A percentile compares a stretch with the other conserved stretches of the same genome.
Evolutionary conservation across 2,888 invertebrate genomes (phyloP).

Genomic region (Exephanes ischioxanthus): DNA sequence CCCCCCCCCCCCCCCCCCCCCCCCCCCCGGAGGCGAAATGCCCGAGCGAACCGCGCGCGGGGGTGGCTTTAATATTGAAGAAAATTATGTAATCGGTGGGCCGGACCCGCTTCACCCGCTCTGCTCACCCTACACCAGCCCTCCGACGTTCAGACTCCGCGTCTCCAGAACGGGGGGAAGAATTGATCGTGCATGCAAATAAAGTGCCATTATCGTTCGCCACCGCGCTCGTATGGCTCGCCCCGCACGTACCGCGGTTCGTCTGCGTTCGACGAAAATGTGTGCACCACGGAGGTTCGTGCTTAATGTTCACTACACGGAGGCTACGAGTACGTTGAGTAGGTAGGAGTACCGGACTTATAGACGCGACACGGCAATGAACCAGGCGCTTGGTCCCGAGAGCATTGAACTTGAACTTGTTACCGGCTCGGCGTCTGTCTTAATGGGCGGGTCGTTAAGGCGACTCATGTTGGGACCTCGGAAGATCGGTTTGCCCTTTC

Average conservation of each 20-base stretch:
- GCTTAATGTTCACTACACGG: constrained; percentile 24
- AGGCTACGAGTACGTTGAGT: constrained; percentile 32
- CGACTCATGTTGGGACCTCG: background rate
- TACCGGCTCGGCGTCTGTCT: constrained; percentile 32
- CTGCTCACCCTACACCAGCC: background rate
- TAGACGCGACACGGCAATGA: constrained; percentile 51
- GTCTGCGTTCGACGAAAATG: constrained; percentile 49
- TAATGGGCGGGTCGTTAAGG: constrained; percentile 25
- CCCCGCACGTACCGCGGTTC: background rate
- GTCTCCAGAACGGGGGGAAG: constrained; percentile 67
- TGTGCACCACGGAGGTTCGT: constrained; percentile 53
- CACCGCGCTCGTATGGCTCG: constrained; percentile 65
- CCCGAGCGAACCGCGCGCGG: constrained; percentile 66
- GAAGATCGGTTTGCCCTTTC: background rate
- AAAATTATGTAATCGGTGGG: constrained; percentile 83
- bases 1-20: constrained; percentile 54
- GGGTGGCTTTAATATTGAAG: constrained; percentile 82
- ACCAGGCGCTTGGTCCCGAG: constrained; percentile 36
- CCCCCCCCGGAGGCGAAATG: constrained; percentile 58
- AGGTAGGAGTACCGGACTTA: constrained; percentile 26
- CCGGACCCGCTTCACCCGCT: constrained; percentile 59
- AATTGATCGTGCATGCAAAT: constrained; percentile 83
- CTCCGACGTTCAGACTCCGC: constrained; percentile 53
- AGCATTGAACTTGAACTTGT: constrained; percentile 67
- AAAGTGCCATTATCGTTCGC: constrained; percentile 78